These are phyloP conservation scores for Proales similis DNA, from an alignment of 1,140 invertebrate genomes.

Conservation along the genomic window DNA sequence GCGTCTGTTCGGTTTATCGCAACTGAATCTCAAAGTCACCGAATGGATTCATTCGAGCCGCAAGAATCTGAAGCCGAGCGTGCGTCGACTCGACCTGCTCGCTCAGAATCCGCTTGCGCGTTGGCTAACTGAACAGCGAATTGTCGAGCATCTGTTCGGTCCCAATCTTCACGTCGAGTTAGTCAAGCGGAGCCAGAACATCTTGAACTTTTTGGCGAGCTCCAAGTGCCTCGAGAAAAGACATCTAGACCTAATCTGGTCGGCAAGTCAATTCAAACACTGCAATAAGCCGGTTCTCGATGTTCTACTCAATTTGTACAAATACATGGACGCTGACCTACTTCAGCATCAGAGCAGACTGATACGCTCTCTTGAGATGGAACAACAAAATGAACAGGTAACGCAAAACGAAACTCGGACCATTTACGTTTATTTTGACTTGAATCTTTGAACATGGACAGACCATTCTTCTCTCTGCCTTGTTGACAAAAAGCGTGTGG, in stretches of 20 bases:
- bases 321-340: conserved; percentile 75
- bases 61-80: conserved; percentile 12
- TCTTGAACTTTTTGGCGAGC: conserved; percentile 81
- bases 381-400: conserved; percentile 78
- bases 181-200: conserved; percentile 85
- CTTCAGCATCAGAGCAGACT: conserved; percentile 77
- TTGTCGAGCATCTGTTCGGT: conserved; percentile 86
- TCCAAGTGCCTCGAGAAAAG: conserved; percentile 80
- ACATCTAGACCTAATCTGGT: conserved; percentile 86
- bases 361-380: conserved; percentile 72
- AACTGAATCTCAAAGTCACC: conserved; percentile 63
- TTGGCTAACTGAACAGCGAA: conserved; percentile 81
- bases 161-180: conserved; percentile 90
- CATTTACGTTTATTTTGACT: conserved; percentile 3
- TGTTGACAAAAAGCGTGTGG: conserved; percentile 80
- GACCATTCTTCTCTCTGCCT: conserved; percentile 78
- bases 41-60: background rate
- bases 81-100: conserved; percentile 33
- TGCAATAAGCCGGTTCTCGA: conserved; percentile 86
- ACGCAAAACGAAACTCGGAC: background rate
- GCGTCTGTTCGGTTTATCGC: conserved; percentile 78
- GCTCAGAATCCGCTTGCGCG: conserved; percentile 72
- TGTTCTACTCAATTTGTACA: conserved; percentile 75
- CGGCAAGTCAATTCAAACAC: conserved; percentile 75
- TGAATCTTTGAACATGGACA: conserved; percentile 45